Evolutionary conservation across 2,113 vertebrate species (phyloP).

Genomic region (Aphelocoma coerulescens): DNA sequence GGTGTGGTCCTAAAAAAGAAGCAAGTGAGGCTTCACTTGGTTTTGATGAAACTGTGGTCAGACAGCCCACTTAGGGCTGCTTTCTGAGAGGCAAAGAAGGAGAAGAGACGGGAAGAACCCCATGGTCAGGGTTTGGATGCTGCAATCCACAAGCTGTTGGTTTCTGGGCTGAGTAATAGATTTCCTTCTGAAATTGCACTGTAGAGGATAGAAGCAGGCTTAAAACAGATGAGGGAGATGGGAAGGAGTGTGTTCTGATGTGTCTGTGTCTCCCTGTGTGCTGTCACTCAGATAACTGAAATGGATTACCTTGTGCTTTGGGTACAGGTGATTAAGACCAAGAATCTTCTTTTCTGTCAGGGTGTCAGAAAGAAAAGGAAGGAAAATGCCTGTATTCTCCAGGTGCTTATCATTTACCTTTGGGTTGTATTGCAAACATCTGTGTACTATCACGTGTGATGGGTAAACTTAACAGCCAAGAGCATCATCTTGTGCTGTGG

Average conservation of each 20-base stretch:
- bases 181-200: not conserved
- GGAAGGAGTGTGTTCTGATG: not conserved
- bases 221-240: not conserved
- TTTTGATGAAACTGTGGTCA: not conserved
- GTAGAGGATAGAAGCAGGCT: not conserved
- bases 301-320: not conserved
- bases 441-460: not conserved
- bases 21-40: not conserved
- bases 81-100: not conserved
- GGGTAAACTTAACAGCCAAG: not conserved
- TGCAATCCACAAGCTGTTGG: not conserved
- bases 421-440: not conserved
- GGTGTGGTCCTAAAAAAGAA: not conserved
- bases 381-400: not conserved
- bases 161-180: not conserved
- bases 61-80: fast-evolving
- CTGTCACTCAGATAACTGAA: not conserved
- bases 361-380: not conserved
- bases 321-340: not conserved
- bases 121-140: not conserved
- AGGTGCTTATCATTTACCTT: not conserved
- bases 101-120: not conserved
- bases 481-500: not conserved
- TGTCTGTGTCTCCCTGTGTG: not conserved
- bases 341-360: not conserved